Evolutionary conservation across 2,797 vertebrate species (phyloP).

Genomic region (Syndactyla subalaris): DNA sequence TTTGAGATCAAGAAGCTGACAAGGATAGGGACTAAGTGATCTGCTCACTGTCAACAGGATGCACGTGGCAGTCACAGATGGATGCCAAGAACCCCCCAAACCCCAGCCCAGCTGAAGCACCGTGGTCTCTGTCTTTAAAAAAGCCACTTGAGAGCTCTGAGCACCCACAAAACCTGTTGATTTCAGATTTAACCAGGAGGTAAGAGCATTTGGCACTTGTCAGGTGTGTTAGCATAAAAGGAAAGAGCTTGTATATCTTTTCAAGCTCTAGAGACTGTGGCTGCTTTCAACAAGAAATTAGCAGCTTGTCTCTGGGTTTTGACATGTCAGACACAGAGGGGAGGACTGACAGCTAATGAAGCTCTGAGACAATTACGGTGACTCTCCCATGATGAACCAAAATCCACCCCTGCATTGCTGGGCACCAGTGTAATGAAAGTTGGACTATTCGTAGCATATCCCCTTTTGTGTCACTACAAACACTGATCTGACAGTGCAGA

Average conservation of each 20-base stretch:
- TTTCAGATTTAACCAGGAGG: neutral
- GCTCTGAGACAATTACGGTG: conserved; percentile 35
- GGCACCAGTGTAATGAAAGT: neutral
- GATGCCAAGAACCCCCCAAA: neutral
- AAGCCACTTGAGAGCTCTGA: neutral
- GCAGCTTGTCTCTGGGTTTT: conserved; percentile 43
- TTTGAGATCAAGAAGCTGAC: neutral
- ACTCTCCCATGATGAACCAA: conserved; percentile 38
- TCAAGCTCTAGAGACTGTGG: conserved; percentile 25
- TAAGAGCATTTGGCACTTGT: conserved; percentile 1
- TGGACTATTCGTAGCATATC: neutral
- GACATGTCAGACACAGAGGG: conserved; percentile 17
- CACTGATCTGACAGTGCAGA: neutral
- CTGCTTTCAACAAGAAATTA: conserved; percentile 61
- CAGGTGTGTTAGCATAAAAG: conserved; percentile 19
- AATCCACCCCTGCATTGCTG: conserved; percentile 18
- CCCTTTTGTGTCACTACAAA: conserved; percentile 1
- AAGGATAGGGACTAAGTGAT: neutral
- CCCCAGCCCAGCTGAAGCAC: neutral
- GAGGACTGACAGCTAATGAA: conserved; percentile 45
- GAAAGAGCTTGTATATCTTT: neutral
- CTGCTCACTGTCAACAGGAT: neutral
- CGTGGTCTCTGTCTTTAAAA: neutral
- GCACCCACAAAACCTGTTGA: neutral
- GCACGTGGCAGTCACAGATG: neutral